Conservation (phyloP, 2,113 vertebrate species). For the cattle (Bos taurus) region ARS-UCD2.0 NC_037337.1:86514001-86514500, state of each 20-base stretch:
- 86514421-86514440: neutral
- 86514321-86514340: neutral
- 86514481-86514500: neutral
- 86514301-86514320: neutral
- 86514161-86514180: neutral
- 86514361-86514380: neutral
- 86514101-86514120: neutral
- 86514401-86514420: neutral
- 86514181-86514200: neutral
- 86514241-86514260: neutral
- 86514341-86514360: neutral
- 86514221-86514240: neutral
- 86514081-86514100: neutral
- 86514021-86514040: neutral
- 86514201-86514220: neutral
- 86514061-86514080: neutral
- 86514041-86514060: neutral
- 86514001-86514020: neutral
- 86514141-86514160: neutral
- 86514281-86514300: neutral
- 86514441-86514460: neutral
- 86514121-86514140: neutral
- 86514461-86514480: neutral
- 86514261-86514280: neutral
- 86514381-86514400: neutral